Conservation (phyloP, 1,140 invertebrate species). For the Apis laboriosa region DNA sequence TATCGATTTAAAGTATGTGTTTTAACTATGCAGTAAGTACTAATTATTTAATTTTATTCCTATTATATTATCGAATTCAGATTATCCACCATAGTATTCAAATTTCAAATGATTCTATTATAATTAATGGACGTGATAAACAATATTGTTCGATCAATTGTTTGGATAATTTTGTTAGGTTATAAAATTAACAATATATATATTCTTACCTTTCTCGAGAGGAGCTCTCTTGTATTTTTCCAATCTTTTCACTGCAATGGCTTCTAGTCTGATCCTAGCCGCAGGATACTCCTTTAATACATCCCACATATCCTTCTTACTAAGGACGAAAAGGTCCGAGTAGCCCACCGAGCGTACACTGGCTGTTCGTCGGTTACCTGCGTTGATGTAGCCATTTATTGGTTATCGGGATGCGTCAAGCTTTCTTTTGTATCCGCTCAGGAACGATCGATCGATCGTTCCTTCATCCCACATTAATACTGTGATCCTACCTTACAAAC, state of each 20-base stretch:
- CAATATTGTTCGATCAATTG: neutral
- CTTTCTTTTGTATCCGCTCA: slow-evolving; percentile 60
- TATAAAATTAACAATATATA: neutral
- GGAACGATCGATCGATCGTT: slow-evolving; percentile 51
- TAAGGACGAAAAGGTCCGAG: slow-evolving; percentile 98
- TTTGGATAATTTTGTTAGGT: neutral
- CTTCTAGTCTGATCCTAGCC: slow-evolving; percentile 96
- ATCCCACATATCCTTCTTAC: slow-evolving; percentile 99
- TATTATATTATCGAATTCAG: too few species aligned
- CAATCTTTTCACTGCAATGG: slow-evolving; percentile 97
- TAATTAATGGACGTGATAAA: too few species aligned
- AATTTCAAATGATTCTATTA: too few species aligned
- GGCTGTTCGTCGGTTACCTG: slow-evolving; percentile 97
- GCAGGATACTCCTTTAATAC: slow-evolving; percentile 99
- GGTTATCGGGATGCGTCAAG: slow-evolving; percentile 76
- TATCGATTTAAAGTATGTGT: too few species aligned
- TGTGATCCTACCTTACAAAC: neutral
- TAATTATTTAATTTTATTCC: too few species aligned
- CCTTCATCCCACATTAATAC: neutral
- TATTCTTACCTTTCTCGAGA: slow-evolving; percentile 90
- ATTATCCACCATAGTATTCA: too few species aligned
- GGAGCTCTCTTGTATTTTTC: slow-evolving; percentile 97
- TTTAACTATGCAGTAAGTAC: too few species aligned
- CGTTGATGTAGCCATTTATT: slow-evolving; percentile 80
- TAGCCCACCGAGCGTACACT: slow-evolving; percentile 98